Evolutionary conservation across 2,113 vertebrate genomes (phyloP).

Genomic region (Laterallus jamaicensis): DNA sequence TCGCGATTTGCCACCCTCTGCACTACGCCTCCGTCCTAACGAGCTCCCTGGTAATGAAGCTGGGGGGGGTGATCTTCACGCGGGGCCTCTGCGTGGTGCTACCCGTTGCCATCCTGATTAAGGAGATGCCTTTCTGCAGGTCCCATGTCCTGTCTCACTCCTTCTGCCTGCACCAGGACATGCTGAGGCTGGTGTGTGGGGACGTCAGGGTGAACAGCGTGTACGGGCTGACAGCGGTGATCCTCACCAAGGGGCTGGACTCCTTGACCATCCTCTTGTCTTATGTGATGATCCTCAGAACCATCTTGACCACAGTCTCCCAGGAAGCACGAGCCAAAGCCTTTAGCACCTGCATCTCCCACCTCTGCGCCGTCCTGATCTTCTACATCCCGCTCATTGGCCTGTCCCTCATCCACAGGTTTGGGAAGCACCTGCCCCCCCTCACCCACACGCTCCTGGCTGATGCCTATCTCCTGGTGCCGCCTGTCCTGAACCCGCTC

Average conservation of each 20-base stretch:
- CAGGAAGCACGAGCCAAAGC: background rate
- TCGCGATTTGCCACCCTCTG: slow-evolving; percentile 41
- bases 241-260: slow-evolving; percentile 5
- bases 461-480: slow-evolving; percentile 18
- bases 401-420: slow-evolving; percentile 29
- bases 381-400: slow-evolving; percentile 29
- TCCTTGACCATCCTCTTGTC: slow-evolving; percentile 37
- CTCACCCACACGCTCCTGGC: slow-evolving; percentile 1
- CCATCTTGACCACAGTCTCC: background rate
- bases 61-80: background rate
- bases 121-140: slow-evolving; percentile 6
- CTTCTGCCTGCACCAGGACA: slow-evolving; percentile 63
- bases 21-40: slow-evolving; percentile 3
- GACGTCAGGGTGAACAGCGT: slow-evolving; percentile 4
- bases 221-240: background rate
- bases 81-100: background rate
- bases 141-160: slow-evolving; percentile 33
- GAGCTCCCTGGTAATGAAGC: background rate
- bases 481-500: slow-evolving; percentile 14
- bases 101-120: background rate
- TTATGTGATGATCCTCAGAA: slow-evolving; percentile 6
- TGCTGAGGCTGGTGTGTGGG: slow-evolving; percentile 25
- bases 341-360: slow-evolving; percentile 18
- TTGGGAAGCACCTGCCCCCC: background rate
- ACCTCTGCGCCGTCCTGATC: slow-evolving; percentile 45